Conservation (phyloP, 2,113 vertebrate species). For the Zootoca vivipara region DNA sequence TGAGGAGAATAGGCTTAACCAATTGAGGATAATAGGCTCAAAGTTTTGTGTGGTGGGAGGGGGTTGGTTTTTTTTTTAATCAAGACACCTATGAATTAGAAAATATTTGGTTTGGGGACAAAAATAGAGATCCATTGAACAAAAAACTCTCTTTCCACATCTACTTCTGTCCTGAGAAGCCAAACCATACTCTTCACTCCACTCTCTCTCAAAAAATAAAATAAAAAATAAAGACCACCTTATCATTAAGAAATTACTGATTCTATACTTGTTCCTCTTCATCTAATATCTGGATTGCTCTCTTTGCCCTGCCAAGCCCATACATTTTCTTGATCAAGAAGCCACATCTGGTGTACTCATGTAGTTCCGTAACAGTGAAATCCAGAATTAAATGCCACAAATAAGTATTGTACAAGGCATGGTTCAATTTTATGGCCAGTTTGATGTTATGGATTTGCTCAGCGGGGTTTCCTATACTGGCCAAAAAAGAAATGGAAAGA, state of each 20-base stretch:
- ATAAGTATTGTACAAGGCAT: background rate
- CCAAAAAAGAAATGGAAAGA: background rate
- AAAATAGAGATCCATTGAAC: background rate
- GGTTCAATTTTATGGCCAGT: background rate
- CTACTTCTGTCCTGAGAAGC: background rate
- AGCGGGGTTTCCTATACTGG: background rate
- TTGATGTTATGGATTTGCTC: background rate
- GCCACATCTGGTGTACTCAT: background rate
- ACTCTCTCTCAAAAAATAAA: background rate
- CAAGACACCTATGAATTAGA: background rate
- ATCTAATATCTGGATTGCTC: too few species aligned
- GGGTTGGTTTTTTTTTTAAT: too few species aligned
- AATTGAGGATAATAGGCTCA: too few species aligned
- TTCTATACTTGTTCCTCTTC: background rate
- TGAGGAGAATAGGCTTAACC: slow-evolving; percentile 52
- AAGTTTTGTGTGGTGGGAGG: background rate
- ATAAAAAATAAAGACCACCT: background rate
- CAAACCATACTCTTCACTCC: background rate
- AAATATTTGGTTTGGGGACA: background rate
- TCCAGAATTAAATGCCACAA: background rate
- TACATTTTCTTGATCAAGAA: background rate
- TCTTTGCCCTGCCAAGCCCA: background rate
- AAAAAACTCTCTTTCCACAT: background rate
- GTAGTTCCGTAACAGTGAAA: background rate
- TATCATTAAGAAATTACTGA: background rate